Conservation (phyloP, 2,797 vertebrate genomes). For the Lateolabrax maculatus region DNA sequence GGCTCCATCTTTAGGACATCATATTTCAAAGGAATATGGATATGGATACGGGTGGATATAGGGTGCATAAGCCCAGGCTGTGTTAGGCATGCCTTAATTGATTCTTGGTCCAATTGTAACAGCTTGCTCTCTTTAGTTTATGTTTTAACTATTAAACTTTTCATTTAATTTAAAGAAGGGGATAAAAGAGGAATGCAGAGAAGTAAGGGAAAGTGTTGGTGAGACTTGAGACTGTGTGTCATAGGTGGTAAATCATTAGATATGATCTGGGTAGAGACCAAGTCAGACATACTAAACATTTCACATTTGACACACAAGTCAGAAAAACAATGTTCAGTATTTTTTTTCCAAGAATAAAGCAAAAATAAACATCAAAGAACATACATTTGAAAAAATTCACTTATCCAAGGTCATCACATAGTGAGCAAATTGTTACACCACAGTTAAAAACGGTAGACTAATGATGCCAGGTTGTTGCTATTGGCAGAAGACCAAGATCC, state of each 20-base stretch:
- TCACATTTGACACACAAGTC: not conserved
- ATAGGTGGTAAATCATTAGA: not conserved
- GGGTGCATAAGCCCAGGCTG: conserved; percentile 23
- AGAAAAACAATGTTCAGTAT: not conserved
- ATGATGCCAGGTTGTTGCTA: conserved; percentile 58
- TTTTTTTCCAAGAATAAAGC: conserved; percentile 3
- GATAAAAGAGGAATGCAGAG: not conserved
- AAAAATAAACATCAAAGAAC: not conserved
- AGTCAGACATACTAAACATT: conserved; percentile 4
- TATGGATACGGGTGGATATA: conserved; percentile 54
- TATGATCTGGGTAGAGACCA: not conserved
- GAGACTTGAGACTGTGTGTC: not conserved
- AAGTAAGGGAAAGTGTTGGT: not conserved
- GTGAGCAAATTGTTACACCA: conserved; percentile 30
- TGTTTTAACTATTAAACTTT: conserved; percentile 22
- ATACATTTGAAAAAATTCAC: conserved; percentile 6
- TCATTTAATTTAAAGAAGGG: conserved; percentile 2
- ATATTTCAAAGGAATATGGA: conserved; percentile 86
- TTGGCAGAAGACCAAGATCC: conserved; percentile 59
- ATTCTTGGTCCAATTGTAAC: conserved; percentile 58
- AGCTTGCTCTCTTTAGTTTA: conserved; percentile 48
- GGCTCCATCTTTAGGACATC: conserved; percentile 84
- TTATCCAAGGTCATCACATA: not conserved
- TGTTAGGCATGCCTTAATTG: conserved; percentile 61
- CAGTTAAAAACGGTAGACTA: conserved; percentile 48